A percentile compares a stretch with the other conserved stretches of the same genome.
Conservation (phyloP, 2,888 invertebrate species). For the Megaustenia siamemsis region DNA sequence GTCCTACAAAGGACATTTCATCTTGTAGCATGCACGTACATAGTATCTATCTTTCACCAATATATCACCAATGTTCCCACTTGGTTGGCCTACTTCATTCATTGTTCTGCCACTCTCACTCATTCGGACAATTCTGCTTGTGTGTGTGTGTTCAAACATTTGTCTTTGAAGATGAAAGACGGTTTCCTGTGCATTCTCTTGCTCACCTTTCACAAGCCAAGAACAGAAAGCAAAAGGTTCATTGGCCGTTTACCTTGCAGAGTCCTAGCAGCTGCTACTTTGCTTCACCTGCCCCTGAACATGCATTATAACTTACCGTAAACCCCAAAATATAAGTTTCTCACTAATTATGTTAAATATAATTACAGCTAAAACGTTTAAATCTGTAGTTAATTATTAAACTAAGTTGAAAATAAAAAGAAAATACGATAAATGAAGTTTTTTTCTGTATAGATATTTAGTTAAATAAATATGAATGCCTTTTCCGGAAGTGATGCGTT, state of each 20-base stretch:
- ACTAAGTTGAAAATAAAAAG: not conserved
- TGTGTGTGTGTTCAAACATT: not conserved
- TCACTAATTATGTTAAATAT: not conserved
- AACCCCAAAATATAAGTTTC: not conserved
- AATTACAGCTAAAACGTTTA: not conserved
- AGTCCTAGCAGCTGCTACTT: slow-evolving; percentile 14
- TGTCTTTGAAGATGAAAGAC: not conserved
- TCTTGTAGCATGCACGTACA: no score
- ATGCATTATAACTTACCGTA: not conserved
- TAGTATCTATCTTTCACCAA: no score
- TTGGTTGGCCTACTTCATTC: slow-evolving; percentile 6
- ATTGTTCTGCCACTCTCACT: not conserved
- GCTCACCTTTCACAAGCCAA: not conserved
- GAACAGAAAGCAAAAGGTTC: not conserved
- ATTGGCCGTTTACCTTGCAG: not conserved
- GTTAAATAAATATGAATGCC: slow-evolving; percentile 49
- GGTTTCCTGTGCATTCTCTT: slow-evolving; percentile 21
- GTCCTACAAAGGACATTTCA: no score
- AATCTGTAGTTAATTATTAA: not conserved
- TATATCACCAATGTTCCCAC: not conserved
- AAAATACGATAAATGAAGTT: not conserved
- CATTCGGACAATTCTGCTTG: no score
- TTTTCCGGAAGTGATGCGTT: slow-evolving; percentile 55
- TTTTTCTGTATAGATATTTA: no score
- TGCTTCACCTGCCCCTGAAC: not conserved